Conservation (phyloP, 2,797 vertebrate genomes). For the Megaceryle alcyon region DNA sequence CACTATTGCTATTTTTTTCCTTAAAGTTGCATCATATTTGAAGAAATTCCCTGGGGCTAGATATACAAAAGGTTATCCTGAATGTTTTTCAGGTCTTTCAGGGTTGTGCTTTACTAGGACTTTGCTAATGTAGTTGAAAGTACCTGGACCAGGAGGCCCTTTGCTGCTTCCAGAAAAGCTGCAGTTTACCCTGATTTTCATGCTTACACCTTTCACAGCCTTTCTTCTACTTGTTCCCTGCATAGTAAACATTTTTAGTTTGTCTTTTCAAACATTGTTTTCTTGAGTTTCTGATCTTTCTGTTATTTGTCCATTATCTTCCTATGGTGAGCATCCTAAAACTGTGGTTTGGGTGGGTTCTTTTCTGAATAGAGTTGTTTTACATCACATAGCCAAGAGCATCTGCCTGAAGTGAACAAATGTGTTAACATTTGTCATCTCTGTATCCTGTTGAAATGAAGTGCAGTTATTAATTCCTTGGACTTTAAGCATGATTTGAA, state of each 20-base stretch:
- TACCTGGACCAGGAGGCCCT: background rate
- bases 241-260: background rate
- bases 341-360: background rate
- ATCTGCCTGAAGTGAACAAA: background rate
- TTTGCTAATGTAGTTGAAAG: background rate
- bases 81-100: background rate
- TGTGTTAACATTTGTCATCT: background rate
- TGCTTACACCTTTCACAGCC: background rate
- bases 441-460: background rate
- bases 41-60: background rate
- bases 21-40: background rate
- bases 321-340: background rate
- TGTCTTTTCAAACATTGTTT: background rate
- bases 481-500: background rate
- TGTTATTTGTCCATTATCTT: background rate
- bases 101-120: background rate
- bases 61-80: background rate
- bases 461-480: background rate
- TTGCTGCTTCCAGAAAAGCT: background rate
- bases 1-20: background rate
- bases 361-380: background rate
- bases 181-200: background rate
- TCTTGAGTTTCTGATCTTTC: background rate
- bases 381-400: background rate
- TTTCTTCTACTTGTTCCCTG: background rate